These are phyloP conservation scores for Drosophila erecta DNA, from an alignment of 1,140 invertebrate species.

Conservation along the genomic window DNA sequence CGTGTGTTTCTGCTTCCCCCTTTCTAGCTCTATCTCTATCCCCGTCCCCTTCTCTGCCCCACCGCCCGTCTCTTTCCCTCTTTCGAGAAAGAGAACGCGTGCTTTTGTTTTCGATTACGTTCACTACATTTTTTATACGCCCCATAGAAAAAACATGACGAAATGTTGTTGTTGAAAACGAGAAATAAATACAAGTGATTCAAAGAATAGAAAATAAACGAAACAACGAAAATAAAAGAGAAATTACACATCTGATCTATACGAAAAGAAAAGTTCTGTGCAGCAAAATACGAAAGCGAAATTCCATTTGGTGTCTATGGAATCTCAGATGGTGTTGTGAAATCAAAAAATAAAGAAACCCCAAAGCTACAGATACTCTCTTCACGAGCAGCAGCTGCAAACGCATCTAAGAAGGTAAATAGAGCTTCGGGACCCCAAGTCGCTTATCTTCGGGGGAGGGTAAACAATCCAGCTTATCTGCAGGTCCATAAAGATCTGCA, in stretches of 20 bases:
- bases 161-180: slow-evolving; percentile 61
- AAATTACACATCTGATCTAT: slow-evolving; percentile 5
- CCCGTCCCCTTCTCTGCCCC: not conserved
- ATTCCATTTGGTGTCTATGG: slow-evolving; percentile 27
- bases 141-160: slow-evolving; percentile 63
- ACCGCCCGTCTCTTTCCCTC: not conserved
- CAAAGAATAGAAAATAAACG: slow-evolving; percentile 17
- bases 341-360: slow-evolving; percentile 6
- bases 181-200: slow-evolving; percentile 54
- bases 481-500: slow-evolving; percentile 41
- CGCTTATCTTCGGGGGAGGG: slow-evolving; percentile 54
- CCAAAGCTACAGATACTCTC: slow-evolving; percentile 33
- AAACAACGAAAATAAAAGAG: slow-evolving; percentile 27
- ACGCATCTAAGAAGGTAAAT: slow-evolving; percentile 71
- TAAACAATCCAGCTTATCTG: slow-evolving; percentile 51
- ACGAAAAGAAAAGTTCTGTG: slow-evolving; percentile 28
- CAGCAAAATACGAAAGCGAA: slow-evolving; percentile 30
- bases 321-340: slow-evolving; percentile 42
- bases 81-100: slow-evolving; percentile 22
- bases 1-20: slow-evolving; percentile 20
- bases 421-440: slow-evolving; percentile 41
- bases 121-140: slow-evolving; percentile 61
- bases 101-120: slow-evolving; percentile 71
- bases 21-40: slow-evolving; percentile 14
- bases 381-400: slow-evolving; percentile 41